Evolutionary conservation across 1,140 invertebrate genomes (phyloP).

Genomic region (Diuraphis noxia): DNA sequence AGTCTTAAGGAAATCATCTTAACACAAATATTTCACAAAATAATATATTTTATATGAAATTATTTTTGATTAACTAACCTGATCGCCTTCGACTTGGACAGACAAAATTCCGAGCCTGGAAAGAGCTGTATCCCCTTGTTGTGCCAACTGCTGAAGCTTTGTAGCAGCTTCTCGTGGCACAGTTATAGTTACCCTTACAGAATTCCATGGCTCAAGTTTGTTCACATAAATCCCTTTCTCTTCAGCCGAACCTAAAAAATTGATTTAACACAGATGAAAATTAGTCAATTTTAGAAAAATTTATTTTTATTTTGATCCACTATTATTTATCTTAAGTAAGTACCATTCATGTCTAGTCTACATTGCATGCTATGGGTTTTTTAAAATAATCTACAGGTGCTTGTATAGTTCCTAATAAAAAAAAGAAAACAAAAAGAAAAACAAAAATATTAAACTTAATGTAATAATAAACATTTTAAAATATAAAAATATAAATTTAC

Average conservation of each 20-base stretch:
- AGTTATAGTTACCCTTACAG: conserved; percentile 93
- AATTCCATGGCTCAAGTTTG: conserved; percentile 98
- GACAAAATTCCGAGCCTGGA: conserved; percentile 90
- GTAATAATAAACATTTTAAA: not conserved
- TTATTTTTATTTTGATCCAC: not conserved
- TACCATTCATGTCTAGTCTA: conserved; percentile 54
- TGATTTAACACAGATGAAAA: not conserved
- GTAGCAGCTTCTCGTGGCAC: conserved; percentile 92
- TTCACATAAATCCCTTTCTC: conserved; percentile 61
- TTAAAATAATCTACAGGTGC: conserved; percentile 54
- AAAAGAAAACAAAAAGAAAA: conserved; percentile 48
- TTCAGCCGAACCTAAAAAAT: conserved; percentile 49
- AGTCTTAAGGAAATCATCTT: conserved; percentile 84
- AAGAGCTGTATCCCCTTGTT: conserved; percentile 83
- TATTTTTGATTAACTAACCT: conserved; percentile 64
- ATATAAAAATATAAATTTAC: conserved; percentile 60
- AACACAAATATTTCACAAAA: not conserved
- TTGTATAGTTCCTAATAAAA: conserved; percentile 53
- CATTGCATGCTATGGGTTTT: conserved; percentile 53
- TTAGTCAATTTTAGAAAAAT: not conserved
- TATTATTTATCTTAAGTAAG: conserved; percentile 32
- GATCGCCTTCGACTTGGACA: conserved; percentile 94
- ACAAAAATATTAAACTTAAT: conserved; percentile 37
- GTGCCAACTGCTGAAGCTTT: conserved; percentile 84
- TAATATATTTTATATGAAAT: conserved; percentile 2